These are phyloP conservation scores for Eospalax fontanierii DNA, from an alignment of 2,797 vertebrate species.

Conservation along the genomic window DNA sequence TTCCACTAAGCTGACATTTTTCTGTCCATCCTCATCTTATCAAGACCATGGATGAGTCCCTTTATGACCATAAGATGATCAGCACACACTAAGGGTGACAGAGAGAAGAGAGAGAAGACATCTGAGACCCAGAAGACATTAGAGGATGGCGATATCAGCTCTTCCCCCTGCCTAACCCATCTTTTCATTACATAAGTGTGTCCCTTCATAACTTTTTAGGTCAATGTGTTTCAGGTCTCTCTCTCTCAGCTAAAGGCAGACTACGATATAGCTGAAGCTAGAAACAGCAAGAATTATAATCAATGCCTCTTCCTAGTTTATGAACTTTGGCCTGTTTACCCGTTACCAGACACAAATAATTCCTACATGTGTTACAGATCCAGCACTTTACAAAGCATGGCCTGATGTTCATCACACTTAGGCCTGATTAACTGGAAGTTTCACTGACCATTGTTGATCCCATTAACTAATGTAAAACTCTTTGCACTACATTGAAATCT, in stretches of 20 bases:
- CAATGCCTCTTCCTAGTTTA: neutral
- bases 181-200: too few relatives aligned
- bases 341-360: neutral
- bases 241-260: conserved; percentile 16
- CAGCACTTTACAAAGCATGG: neutral
- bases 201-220: neutral
- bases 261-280: neutral
- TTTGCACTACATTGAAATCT: conserved; percentile 20
- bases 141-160: too few relatives aligned
- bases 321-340: neutral
- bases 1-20: too few relatives aligned
- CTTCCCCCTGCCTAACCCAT: too few relatives aligned
- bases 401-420: neutral
- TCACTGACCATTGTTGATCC: neutral
- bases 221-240: neutral
- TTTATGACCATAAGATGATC: too few relatives aligned
- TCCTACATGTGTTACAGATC: neutral
- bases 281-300: neutral
- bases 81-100: too few relatives aligned
- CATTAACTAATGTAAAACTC: neutral
- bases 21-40: too few relatives aligned
- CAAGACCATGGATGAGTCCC: too few relatives aligned
- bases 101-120: too few relatives aligned
- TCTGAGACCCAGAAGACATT: too few relatives aligned
- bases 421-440: neutral